A percentile compares a stretch with the other conserved stretches of the same genome.
Evolutionary conservation across 2,888 invertebrate species (phyloP).

Genomic region (Leistus spinibarbis): DNA sequence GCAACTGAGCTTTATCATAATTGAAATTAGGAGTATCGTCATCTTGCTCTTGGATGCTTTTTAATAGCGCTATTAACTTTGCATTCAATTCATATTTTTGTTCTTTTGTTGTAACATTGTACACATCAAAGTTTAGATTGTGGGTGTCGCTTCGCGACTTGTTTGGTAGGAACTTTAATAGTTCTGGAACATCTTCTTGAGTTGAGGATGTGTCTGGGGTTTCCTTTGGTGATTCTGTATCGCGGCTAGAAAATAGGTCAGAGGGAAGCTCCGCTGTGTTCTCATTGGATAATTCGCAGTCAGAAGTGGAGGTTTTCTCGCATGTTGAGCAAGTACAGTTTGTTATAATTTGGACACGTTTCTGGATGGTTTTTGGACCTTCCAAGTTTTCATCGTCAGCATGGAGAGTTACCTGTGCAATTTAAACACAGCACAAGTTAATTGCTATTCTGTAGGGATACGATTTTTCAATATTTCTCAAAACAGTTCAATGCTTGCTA

Average conservation of each 20-base stretch:
- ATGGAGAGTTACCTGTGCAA: constrained; percentile 61
- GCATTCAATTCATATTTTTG: constrained; percentile 46
- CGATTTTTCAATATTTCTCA: no score
- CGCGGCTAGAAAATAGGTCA: constrained; percentile 52
- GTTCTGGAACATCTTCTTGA: constrained; percentile 50
- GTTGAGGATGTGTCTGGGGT: constrained; percentile 9
- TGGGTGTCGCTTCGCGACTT: constrained; percentile 32
- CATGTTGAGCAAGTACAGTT: constrained; percentile 71
- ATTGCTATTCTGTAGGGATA: no score
- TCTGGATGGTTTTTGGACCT: constrained; percentile 61
- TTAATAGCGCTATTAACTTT: constrained; percentile 48
- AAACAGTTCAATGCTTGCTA: no score
- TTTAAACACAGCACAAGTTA: not conserved
- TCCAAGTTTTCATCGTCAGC: constrained; percentile 63
- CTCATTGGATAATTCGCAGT: constrained; percentile 58
- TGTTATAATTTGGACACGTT: constrained; percentile 68
- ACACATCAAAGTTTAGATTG: constrained; percentile 24
- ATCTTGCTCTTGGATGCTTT: constrained; percentile 47
- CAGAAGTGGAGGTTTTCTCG: constrained; percentile 58
- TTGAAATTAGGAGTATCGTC: constrained; percentile 47
- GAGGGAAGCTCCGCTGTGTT: constrained; percentile 58
- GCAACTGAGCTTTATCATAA: constrained; percentile 50
- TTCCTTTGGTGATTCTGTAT: constrained; percentile 45
- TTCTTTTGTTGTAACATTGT: constrained; percentile 42
- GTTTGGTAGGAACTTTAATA: constrained; percentile 43